Conservation (phyloP, 2,888 invertebrate species). For the Arge pagana region DNA sequence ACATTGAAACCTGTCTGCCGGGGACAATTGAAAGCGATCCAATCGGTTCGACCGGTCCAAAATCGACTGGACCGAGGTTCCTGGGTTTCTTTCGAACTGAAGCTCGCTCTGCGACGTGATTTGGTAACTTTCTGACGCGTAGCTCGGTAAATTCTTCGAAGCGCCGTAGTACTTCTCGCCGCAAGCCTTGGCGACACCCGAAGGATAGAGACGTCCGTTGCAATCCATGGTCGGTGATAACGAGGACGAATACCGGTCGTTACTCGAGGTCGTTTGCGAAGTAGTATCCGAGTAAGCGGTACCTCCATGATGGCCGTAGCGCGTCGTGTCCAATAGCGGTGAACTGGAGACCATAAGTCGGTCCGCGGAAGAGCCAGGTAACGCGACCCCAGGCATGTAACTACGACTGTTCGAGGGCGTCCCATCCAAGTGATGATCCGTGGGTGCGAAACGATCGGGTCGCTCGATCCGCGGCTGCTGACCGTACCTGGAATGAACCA, state of each 20-base stretch:
- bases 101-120: conserved; percentile 37
- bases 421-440: too few species aligned
- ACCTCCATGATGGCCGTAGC: conserved; percentile 19
- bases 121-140: conserved; percentile 39
- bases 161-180: conserved; percentile 48
- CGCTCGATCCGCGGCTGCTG: conserved; percentile 41
- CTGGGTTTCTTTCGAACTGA: conserved; percentile 37
- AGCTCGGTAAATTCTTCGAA: conserved; percentile 48
- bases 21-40: conserved; percentile 36
- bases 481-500: conserved; percentile 41
- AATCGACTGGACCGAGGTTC: conserved; percentile 27
- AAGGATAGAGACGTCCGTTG: conserved; percentile 20
- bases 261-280: neutral
- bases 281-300: neutral
- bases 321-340: neutral
- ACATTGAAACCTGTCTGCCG: neutral
- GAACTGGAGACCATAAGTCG: conserved; percentile 47
- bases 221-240: conserved; percentile 16
- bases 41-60: conserved; percentile 24
- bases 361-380: conserved; percentile 48
- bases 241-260: neutral
- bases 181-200: conserved; percentile 31
- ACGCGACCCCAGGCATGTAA: too few species aligned
- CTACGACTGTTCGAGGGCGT: too few species aligned
- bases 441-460: too few species aligned